phyloP scores from a whole-genome alignment of 2,113 vertebrate genomes.

The Phaetusa simplex region DNA sequence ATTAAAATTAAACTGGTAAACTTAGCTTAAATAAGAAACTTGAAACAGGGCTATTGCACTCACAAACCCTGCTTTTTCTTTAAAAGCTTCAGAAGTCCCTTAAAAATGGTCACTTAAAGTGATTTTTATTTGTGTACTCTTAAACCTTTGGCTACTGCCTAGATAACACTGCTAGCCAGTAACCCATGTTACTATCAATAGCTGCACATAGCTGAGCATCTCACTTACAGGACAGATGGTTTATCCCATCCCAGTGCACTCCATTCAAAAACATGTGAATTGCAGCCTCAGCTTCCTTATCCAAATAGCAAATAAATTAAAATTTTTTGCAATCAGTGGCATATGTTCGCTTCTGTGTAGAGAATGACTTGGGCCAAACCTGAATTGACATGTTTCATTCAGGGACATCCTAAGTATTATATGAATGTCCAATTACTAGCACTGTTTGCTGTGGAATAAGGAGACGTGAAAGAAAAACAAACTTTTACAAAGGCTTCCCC shows the following conservation, averaged over 20 bases:
- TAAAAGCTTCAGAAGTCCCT: neutral
- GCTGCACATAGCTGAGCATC: neutral
- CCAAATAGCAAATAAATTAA: slow-evolving; percentile 66
- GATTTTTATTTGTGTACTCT: slow-evolving; percentile 20
- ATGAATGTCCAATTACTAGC: neutral
- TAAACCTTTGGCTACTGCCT: slow-evolving; percentile 15
- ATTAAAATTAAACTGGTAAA: slow-evolving; percentile 62
- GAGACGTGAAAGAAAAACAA: neutral
- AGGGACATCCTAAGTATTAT: neutral
- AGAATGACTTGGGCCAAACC: slow-evolving; percentile 52
- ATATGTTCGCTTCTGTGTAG: slow-evolving; percentile 68
- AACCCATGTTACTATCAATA: neutral
- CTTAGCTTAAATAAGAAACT: slow-evolving; percentile 28
- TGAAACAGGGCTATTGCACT: neutral
- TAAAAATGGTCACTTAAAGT: neutral
- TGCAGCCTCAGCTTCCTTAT: slow-evolving; percentile 27
- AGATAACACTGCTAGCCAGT: slow-evolving; percentile 13
- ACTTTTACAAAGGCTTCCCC: neutral
- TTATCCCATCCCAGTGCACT: slow-evolving; percentile 32
- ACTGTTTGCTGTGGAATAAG: neutral
- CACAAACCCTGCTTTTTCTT: neutral
- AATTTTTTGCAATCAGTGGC: slow-evolving; percentile 56
- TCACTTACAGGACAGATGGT: slow-evolving; percentile 66
- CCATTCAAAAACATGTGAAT: slow-evolving; percentile 64
- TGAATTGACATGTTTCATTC: slow-evolving; percentile 33